These are phyloP conservation scores for Scalopus aquaticus DNA, from an alignment of 2,113 vertebrate genomes.

Conservation along the genomic window DNA sequence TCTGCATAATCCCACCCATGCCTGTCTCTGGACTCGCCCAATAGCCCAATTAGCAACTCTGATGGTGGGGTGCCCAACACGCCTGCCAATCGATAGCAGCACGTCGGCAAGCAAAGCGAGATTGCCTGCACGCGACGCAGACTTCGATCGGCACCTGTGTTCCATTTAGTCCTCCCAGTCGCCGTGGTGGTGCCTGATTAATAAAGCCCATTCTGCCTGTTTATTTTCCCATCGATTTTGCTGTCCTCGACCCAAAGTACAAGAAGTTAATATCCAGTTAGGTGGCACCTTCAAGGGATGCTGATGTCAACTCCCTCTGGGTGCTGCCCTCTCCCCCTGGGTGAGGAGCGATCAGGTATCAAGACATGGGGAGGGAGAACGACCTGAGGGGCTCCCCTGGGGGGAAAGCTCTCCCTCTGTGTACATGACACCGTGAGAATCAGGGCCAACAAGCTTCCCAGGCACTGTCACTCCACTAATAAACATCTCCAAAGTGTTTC, in stretches of 20 bases:
- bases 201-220: constrained; percentile 72
- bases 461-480: constrained; percentile 64
- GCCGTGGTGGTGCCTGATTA: constrained; percentile 65
- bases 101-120: not conserved
- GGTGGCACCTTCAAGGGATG: constrained; percentile 57
- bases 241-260: constrained; percentile 49
- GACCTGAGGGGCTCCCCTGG: accelerated
- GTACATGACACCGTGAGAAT: constrained; percentile 41
- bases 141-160: constrained; percentile 69
- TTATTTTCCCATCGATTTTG: constrained; percentile 74
- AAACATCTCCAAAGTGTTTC: constrained; percentile 62
- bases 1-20: not conserved
- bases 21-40: not conserved
- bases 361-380: accelerated
- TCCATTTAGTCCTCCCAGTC: constrained; percentile 63
- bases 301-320: constrained; percentile 25
- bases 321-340: not conserved
- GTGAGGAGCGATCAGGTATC: not conserved
- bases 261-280: constrained; percentile 69
- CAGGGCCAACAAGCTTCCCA: constrained; percentile 48
- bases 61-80: not conserved
- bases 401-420: not conserved
- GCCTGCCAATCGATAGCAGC: constrained; percentile 18
- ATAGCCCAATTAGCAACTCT: constrained; percentile 20
- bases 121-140: not conserved